phyloP scores from a whole-genome alignment of 2,113 vertebrate genomes.

The Esox niger region DNA sequence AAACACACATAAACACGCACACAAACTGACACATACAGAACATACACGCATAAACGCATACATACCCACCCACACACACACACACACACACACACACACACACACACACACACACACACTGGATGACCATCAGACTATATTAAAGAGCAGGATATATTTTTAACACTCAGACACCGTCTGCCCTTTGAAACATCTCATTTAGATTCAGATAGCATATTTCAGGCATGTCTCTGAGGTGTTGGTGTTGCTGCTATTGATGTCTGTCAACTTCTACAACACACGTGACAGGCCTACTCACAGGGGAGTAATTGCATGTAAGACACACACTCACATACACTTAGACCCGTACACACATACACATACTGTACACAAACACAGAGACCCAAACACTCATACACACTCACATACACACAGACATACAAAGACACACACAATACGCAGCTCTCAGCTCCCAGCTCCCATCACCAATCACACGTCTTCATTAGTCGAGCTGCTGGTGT shows the following conservation, averaged over 20 bases:
- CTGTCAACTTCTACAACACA: conserved; percentile 16
- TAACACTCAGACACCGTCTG: conserved; percentile 10
- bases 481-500: conserved; percentile 3
- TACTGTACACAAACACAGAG: conserved; percentile 20
- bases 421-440: conserved; percentile 30
- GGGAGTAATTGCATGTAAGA: background rate
- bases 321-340: conserved; percentile 15
- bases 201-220: conserved; percentile 33
- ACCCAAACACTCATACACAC: conserved; percentile 13
- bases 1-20: conserved; percentile 22
- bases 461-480: conserved; percentile 14
- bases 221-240: conserved; percentile 4
- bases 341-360: conserved; percentile 21
- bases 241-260: background rate
- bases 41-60: background rate
- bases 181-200: conserved; percentile 29
- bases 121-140: conserved; percentile 27
- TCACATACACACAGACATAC: conserved; percentile 7
- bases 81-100: conserved; percentile 9
- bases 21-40: conserved; percentile 3
- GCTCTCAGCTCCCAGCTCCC: background rate
- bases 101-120: conserved; percentile 9
- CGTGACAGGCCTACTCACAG: conserved; percentile 9
- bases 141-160: conserved; percentile 19
- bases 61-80: conserved; percentile 14